A percentile compares a stretch with the other conserved stretches of the same genome.
phyloP scores from a whole-genome alignment of 2,797 vertebrate species.

The Toxotes lorentzi region DNA sequence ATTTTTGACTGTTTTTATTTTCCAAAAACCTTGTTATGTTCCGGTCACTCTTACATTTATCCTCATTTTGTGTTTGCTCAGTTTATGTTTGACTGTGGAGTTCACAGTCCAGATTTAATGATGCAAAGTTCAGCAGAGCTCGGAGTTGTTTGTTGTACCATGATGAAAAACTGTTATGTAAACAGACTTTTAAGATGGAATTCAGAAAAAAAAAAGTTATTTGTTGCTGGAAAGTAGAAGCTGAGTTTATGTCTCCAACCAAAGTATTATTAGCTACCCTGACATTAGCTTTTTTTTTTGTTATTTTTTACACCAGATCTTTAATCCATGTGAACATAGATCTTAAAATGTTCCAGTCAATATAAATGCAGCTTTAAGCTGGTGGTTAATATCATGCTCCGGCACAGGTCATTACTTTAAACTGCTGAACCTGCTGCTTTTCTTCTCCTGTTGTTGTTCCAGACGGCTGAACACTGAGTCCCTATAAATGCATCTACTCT shows the following conservation, averaged over 20 bases:
- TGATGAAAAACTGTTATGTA: background rate
- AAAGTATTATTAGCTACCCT: background rate
- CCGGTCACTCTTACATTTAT: background rate
- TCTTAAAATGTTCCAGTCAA: background rate
- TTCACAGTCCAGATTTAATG: background rate
- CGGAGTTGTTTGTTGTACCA: background rate
- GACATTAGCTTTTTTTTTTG: background rate
- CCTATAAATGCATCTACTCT: background rate
- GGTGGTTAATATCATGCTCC: background rate
- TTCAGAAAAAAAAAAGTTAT: background rate
- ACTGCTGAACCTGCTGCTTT: slow-evolving; percentile 4
- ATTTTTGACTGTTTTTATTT: background rate
- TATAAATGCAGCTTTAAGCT: background rate
- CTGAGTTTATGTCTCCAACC: background rate
- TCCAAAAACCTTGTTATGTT: background rate
- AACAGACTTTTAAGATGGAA: background rate
- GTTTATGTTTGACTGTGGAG: background rate
- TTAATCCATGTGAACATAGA: background rate
- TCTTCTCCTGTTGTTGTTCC: slow-evolving; percentile 17
- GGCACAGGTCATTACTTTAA: slow-evolving; percentile 3
- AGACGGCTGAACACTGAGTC: background rate
- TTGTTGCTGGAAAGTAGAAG: background rate
- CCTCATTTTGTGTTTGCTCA: background rate
- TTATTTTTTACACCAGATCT: background rate
- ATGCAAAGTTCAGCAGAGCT: background rate